Evolutionary conservation across 2,113 vertebrate species (phyloP).

Genomic region (Cynoglossus semilaevis): DNA sequence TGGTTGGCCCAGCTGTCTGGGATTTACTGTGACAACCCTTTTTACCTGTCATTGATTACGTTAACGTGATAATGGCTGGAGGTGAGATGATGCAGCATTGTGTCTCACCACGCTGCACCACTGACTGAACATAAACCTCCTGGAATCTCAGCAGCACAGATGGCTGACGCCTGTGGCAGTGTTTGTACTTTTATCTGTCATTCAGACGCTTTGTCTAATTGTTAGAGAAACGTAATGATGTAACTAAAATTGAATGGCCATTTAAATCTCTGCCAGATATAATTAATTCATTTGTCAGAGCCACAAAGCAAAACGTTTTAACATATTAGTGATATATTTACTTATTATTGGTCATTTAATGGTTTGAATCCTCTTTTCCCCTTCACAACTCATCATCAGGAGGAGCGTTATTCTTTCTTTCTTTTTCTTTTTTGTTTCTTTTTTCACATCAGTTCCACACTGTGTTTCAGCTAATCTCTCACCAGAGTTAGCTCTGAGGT

Average conservation of each 20-base stretch:
- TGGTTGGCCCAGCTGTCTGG: too few species aligned
- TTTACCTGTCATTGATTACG: neutral
- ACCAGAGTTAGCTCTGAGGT: neutral
- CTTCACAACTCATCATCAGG: too few species aligned
- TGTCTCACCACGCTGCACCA: too few species aligned
- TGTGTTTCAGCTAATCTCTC: too few species aligned
- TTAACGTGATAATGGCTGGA: neutral
- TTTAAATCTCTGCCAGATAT: slow-evolving; percentile 6
- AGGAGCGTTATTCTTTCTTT: too few species aligned
- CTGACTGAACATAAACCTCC: slow-evolving; percentile 10
- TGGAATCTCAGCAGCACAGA: slow-evolving; percentile 14
- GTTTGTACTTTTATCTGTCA: slow-evolving; percentile 16
- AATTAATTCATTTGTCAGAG: slow-evolving; percentile 8
- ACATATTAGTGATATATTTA: neutral
- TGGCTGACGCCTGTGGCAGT: slow-evolving; percentile 24
- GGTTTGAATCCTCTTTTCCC: too few species aligned
- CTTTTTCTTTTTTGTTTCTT: too few species aligned
- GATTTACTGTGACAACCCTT: neutral
- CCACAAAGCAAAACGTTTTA: neutral
- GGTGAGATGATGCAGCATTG: neutral
- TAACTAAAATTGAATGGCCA: neutral
- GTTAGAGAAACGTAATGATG: slow-evolving; percentile 10
- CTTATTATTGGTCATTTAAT: neutral
- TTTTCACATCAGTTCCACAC: too few species aligned
- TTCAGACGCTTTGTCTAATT: slow-evolving; percentile 10